A percentile compares a stretch with the other conserved stretches of the same genome.
phyloP scores from a whole-genome alignment of 2,888 invertebrate genomes.

The Tipula vernalis region DNA sequence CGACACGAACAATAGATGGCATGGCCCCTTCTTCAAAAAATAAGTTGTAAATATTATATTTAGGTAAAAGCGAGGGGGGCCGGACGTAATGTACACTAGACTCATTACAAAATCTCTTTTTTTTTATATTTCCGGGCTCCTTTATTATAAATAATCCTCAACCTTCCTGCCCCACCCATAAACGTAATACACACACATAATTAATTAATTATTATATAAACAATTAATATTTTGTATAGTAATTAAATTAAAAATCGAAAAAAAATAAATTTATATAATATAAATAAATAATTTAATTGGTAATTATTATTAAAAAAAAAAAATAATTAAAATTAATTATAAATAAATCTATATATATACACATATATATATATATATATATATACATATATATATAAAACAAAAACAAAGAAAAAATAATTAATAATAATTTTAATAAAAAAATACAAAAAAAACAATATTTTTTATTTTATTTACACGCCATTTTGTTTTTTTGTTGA shows the following conservation, averaged over 20 bases:
- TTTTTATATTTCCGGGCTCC: background rate
- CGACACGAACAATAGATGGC: background rate
- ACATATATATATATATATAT: no score
- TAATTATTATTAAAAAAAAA: background rate
- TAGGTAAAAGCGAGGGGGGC: background rate
- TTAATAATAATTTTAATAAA: constrained; percentile 4
- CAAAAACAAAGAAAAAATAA: background rate
- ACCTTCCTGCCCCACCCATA: background rate
- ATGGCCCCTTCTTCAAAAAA: background rate
- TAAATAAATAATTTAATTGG: background rate
- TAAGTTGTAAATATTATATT: background rate
- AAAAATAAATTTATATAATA: background rate
- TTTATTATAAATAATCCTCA: background rate
- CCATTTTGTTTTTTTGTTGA: background rate
- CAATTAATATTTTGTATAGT: background rate
- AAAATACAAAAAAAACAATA: background rate
- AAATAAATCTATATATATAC: background rate
- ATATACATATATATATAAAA: no score
- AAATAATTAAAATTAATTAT: background rate
- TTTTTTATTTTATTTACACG: background rate
- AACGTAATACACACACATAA: background rate
- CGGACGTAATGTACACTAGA: background rate
- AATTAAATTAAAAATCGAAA: background rate
- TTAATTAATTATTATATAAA: background rate
- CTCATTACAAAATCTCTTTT: background rate